These are phyloP conservation scores for Trachymyrmex cornetzi DNA, from an alignment of 1,140 invertebrate genomes.

Conservation along the genomic window DNA sequence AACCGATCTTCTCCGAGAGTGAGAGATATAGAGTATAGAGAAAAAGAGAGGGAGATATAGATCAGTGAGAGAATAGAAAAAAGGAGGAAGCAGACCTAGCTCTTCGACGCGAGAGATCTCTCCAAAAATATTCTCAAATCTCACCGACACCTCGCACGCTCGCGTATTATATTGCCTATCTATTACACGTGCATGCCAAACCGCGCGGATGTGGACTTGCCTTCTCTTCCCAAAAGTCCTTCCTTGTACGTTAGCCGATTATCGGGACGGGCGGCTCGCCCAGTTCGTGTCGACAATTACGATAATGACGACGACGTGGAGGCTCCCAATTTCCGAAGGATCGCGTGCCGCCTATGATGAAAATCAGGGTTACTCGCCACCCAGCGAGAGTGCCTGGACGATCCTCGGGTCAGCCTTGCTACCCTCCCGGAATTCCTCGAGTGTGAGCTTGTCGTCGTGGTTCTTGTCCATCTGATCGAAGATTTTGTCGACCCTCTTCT, in stretches of 20 bases:
- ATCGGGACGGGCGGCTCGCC: constrained; percentile 45
- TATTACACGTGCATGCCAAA: constrained; percentile 61
- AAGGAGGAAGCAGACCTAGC: neutral
- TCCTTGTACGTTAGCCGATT: constrained; percentile 7
- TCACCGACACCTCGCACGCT: neutral
- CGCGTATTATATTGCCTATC: constrained; percentile 52
- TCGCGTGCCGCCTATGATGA: constrained; percentile 22
- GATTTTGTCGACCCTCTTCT: constrained; percentile 98
- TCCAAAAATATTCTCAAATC: constrained; percentile 41
- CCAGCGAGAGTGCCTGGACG: constrained; percentile 96
- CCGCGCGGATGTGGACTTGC: constrained; percentile 45
- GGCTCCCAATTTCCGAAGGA: constrained; percentile 14
- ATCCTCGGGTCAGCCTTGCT: constrained; percentile 99
- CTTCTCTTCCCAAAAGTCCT: constrained; percentile 1
- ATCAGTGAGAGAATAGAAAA: constrained; percentile 20
- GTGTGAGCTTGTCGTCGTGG: constrained; percentile 97
- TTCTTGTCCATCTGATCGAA: constrained; percentile 99
- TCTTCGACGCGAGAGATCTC: constrained; percentile 30
- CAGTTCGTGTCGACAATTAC: constrained; percentile 38
- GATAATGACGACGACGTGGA: constrained; percentile 26
- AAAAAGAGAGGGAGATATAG: constrained; percentile 26
- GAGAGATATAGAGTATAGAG: constrained; percentile 23
- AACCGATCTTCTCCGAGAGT: constrained; percentile 46
- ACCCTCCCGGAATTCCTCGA: constrained; percentile 99
- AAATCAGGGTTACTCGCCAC: constrained; percentile 88